A percentile compares a stretch with the other conserved stretches of the same genome.
Evolutionary conservation across 2,113 vertebrate species (phyloP).

Genomic region (Sturnira hondurensis): DNA sequence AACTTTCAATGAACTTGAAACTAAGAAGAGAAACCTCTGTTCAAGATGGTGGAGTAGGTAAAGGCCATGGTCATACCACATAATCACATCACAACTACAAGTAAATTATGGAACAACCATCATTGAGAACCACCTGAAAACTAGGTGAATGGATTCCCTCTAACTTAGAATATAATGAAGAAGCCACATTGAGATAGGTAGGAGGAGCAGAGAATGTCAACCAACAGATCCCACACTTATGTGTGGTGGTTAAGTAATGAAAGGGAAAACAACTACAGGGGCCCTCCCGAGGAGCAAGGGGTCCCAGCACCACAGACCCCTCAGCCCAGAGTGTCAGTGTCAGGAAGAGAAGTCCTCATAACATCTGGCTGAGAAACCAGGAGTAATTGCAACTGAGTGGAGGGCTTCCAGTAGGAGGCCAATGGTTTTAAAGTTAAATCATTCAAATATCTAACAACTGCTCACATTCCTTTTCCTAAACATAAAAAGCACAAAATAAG

Average conservation of each 20-base stretch:
- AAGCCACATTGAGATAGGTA: too few species aligned
- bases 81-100: neutral
- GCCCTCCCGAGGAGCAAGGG: neutral
- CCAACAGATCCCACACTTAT: neutral
- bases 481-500: neutral
- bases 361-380: too few species aligned
- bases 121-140: too few species aligned
- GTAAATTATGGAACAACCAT: neutral
- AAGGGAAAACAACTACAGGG: neutral
- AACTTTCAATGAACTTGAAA: neutral
- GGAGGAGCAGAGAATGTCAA: too few species aligned
- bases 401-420: neutral
- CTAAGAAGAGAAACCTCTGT: neutral
- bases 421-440: constrained; percentile 4
- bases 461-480: neutral
- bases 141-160: too few species aligned
- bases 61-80: neutral
- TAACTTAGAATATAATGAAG: too few species aligned
- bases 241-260: neutral
- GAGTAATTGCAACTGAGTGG: neutral
- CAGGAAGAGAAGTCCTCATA: neutral
- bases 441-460: neutral
- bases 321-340: neutral
- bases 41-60: neutral
- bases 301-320: too few species aligned